Evolutionary conservation across 1,140 invertebrate genomes (phyloP), one percentile per base, ranked within the genome.

Genomic region (Thaumetopoea pityocampa): DNA sequence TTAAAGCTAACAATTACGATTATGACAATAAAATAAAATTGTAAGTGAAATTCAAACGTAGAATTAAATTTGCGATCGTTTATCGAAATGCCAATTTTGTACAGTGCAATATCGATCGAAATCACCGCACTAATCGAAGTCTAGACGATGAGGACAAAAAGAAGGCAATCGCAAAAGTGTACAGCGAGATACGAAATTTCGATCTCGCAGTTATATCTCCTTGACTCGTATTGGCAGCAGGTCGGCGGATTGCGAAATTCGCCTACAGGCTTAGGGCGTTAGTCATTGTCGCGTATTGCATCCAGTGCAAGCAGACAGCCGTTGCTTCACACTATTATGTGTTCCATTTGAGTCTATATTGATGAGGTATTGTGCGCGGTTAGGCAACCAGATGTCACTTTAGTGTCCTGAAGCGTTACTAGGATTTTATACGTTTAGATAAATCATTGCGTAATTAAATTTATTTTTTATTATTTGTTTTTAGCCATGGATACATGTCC

Each of bases 281-380:
- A 74, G 66, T 78, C 67, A 78, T 77, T 78, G 73, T 78, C 69
- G 63, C 58, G 63, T 61, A 66, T 68, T 67, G 66, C 64, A 72
- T 72, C 54, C 52, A 67, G 38, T 46, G 48, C 51, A 43, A 36
- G 36, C 33, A 26, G 19, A 34, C 30, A 27, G 30, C 24, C 16
- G 29, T 61, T 51, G 57, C 51, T 42, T 43, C 49, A 51, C 33
- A 51, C 24, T 20, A 32, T 35, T 49, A 49, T 24, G 38, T 42
- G 46, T 36, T 40, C 33, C 36, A 47, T 34, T 47, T 47, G 30
- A 20, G 17, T 34, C 23, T 35, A 15, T 24, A 27, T 24, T 41
- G 24, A 42, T 27, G 36, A 37, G 28, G 12, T 38, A 38, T 38
- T 28, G 24, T 20, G 29, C 20, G 26, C 22, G 23, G 23, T 36